Evolutionary conservation across 2,113 vertebrate species (phyloP), one percentile per base, ranked within the genome.

Genomic region (Apeltes quadracus): DNA sequence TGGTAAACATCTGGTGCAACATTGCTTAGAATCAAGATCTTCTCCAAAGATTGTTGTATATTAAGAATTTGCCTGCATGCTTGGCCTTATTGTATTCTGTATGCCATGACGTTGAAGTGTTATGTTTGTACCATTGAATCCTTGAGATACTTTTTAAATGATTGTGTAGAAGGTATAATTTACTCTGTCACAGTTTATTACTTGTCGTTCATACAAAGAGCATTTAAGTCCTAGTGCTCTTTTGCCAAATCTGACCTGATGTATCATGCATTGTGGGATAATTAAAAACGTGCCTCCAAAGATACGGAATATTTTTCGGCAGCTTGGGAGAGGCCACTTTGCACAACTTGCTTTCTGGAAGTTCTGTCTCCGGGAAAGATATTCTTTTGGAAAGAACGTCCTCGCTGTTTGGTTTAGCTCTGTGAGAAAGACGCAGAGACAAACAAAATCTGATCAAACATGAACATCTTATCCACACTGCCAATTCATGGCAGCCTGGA

Each of bases 321-420:
- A 92, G 79, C 91, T 93, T 0, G 92, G 92, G 0, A 93, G 91
- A 56, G 93, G 92, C 93, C 93, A 93, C 64, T 92, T 93, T 20
- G 92, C 88, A 78, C 91, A 93, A 43, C 76, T 91, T 15, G 91
- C 91, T 82, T 88, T 93, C 88, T 93, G 92, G 85, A 93, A 93
- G 76, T 81, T 91, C 68, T 92, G 91, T 76, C 90, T 92, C 50
- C 91, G 68, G 39, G 86, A 88, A n/a, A 91, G 78, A 57, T 92
- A 92, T 77, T 93, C 92, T 72, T 92, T 92, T 46, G 92, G 93
- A 81, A 92, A 93, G 58, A 89, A 89, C 9, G 88, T 90, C 76
- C 87, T 88, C 14, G 84, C 83, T 22, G 88, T 89, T 69, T 92
- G 91, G 71, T 91, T 92, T 32, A 93, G 85, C 29, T 93, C 92